Percentiles rank a stretch among this genome's conserved stretches.
Conservation (phyloP, 2,797 vertebrate species). For the Sebastes baramenuke region DNA sequence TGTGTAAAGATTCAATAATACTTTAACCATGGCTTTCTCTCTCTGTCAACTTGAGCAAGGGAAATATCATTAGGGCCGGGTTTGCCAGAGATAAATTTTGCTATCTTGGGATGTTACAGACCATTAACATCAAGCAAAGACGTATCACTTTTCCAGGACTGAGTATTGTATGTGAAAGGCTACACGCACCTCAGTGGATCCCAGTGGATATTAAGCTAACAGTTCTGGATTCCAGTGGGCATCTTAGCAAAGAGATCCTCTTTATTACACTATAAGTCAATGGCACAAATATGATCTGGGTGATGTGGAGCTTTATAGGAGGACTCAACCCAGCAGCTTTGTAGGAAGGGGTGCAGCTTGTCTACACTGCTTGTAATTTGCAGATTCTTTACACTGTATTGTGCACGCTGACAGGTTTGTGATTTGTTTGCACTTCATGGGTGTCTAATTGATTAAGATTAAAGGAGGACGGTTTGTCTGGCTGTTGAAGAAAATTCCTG, state of each 20-base stretch:
- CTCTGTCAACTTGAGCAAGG: constrained; percentile 50
- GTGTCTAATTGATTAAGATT: constrained; percentile 81
- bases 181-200: constrained; percentile 70
- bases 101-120: constrained; percentile 69
- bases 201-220: constrained; percentile 76
- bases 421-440: constrained; percentile 75
- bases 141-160: constrained; percentile 65
- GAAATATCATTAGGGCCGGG: constrained; percentile 64
- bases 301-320: constrained; percentile 51
- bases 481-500: constrained; percentile 69
- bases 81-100: constrained; percentile 54
- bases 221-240: constrained; percentile 68
- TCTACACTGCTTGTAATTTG: constrained; percentile 67
- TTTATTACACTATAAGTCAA: constrained; percentile 69
- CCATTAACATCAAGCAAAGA: constrained; percentile 67
- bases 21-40: constrained; percentile 48
- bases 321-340: constrained; percentile 45
- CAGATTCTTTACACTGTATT: constrained; percentile 70
- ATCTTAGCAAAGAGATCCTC: constrained; percentile 59
- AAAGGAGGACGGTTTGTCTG: constrained; percentile 70
- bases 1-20: constrained; percentile 61
- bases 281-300: constrained; percentile 64
- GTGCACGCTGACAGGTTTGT: constrained; percentile 68
- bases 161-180: constrained; percentile 70
- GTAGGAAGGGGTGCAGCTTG: constrained; percentile 50